phyloP scores from a whole-genome alignment of 2,888 invertebrate species.

The Ophion ellenae region DNA sequence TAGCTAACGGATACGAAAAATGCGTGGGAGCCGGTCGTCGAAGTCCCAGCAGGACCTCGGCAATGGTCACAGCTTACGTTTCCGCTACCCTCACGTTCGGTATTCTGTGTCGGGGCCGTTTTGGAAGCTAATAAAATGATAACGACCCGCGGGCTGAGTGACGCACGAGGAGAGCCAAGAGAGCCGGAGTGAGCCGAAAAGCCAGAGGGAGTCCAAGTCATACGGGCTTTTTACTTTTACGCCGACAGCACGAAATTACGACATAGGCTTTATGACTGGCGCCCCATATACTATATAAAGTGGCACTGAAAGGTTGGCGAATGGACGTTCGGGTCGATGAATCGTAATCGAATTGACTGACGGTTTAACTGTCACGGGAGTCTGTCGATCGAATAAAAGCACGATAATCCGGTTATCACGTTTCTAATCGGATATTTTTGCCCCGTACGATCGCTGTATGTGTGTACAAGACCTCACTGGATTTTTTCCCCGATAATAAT shows the following conservation, averaged over 20 bases:
- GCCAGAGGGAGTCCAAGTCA: slow-evolving; percentile 43
- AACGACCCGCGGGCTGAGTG: slow-evolving; percentile 74
- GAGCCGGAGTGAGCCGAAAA: slow-evolving; percentile 22
- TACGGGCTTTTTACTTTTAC: slow-evolving; percentile 74
- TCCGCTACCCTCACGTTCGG: slow-evolving; percentile 55
- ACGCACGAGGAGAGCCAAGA: slow-evolving; percentile 53
- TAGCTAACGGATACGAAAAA: slow-evolving; percentile 20
- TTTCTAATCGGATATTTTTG: slow-evolving; percentile 41
- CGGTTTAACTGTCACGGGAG: slow-evolving; percentile 47
- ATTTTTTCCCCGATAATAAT: slow-evolving; percentile 36
- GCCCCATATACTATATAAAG: slow-evolving; percentile 62
- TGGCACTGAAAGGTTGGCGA: slow-evolving; percentile 47
- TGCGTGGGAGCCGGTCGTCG: slow-evolving; percentile 27
- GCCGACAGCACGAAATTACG: slow-evolving; percentile 74
- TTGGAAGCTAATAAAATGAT: slow-evolving; percentile 78
- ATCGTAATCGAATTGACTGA: slow-evolving; percentile 60
- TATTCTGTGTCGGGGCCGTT: slow-evolving; percentile 73
- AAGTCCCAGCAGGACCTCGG: slow-evolving; percentile 31
- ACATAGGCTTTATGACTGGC: slow-evolving; percentile 69
- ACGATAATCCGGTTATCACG: slow-evolving; percentile 42
- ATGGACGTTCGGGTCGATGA: slow-evolving; percentile 50
- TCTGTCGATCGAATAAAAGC: slow-evolving; percentile 52
- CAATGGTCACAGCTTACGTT: slow-evolving; percentile 35
- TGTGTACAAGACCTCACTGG: background rate
- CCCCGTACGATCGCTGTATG: slow-evolving; percentile 15